A percentile compares a stretch with the other conserved stretches of the same genome.
phyloP scores from a whole-genome alignment of 2,888 invertebrate genomes.

The Tetramorium bicarinatum region DNA sequence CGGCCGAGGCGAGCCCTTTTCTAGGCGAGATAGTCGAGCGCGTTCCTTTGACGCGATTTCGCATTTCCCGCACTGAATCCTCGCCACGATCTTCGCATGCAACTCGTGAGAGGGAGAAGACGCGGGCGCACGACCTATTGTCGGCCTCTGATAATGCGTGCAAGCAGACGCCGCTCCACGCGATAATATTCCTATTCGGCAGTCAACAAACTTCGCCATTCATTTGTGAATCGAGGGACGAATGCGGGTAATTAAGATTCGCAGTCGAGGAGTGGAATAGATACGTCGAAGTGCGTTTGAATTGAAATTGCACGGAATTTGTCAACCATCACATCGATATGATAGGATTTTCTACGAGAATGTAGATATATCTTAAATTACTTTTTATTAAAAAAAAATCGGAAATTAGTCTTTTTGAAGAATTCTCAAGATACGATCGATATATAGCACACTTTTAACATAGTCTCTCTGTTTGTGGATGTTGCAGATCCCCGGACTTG shows the following conservation, averaged over 20 bases:
- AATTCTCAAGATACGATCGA: neutral
- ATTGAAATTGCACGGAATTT: conserved; percentile 47
- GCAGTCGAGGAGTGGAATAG: conserved; percentile 23
- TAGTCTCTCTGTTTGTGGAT: neutral
- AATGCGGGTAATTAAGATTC: conserved; percentile 43
- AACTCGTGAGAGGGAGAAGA: neutral
- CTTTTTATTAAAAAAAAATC: neutral
- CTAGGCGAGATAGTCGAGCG: conserved; percentile 55
- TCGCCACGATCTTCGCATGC: conserved; percentile 40
- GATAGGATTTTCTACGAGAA: neutral
- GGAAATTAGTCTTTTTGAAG: neutral
- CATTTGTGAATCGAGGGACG: conserved; percentile 26
- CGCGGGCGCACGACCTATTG: conserved; percentile 16
- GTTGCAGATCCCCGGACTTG: conserved; percentile 25
- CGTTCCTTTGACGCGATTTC: conserved; percentile 64
- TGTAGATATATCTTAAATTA: neutral
- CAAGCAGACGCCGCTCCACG: conserved; percentile 6
- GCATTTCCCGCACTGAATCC: conserved; percentile 51
- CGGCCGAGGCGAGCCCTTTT: conserved; percentile 61
- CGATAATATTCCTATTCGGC: conserved; percentile 45
- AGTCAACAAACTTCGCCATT: conserved; percentile 41
- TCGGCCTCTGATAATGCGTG: conserved; percentile 46
- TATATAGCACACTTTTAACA: neutral
- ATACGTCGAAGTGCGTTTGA: conserved; percentile 31
- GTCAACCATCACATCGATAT: neutral